Evolutionary conservation across 2,888 invertebrate genomes (phyloP).

Genomic region (Ophion costatus): DNA sequence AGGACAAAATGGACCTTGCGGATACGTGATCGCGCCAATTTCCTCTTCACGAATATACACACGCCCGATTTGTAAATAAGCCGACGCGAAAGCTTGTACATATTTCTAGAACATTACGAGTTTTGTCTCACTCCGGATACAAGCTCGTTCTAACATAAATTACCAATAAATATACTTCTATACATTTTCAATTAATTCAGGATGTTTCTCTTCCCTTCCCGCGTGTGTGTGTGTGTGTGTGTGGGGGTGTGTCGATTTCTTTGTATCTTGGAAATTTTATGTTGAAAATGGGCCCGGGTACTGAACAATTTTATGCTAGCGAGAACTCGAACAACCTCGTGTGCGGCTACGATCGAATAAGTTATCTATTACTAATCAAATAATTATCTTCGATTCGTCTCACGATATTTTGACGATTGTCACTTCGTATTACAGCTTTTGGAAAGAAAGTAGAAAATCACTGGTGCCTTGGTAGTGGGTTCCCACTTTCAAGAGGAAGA

Average conservation of each 20-base stretch:
- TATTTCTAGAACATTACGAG: not conserved
- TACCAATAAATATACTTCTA: slow-evolving; percentile 46
- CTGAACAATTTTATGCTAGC: no score
- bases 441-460: no score
- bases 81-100: not conserved
- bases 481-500: no score
- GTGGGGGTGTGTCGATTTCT: not conserved
- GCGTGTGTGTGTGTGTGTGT: not conserved
- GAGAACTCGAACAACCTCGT: no score
- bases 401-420: no score
- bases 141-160: slow-evolving; percentile 41
- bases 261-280: no score
- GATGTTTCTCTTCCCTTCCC: not conserved
- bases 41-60: not conserved
- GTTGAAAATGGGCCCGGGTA: no score
- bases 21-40: slow-evolving; percentile 77
- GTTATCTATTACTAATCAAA: no score
- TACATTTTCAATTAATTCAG: slow-evolving; percentile 22
- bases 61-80: slow-evolving; percentile 32
- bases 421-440: no score
- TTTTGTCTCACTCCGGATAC: not conserved
- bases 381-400: no score
- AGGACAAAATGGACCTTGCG: slow-evolving; percentile 89
- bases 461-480: no score
- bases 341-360: no score